Conservation (phyloP, 64 coral and sea anemone species). For the Stichodactyla helianthus region DNA sequence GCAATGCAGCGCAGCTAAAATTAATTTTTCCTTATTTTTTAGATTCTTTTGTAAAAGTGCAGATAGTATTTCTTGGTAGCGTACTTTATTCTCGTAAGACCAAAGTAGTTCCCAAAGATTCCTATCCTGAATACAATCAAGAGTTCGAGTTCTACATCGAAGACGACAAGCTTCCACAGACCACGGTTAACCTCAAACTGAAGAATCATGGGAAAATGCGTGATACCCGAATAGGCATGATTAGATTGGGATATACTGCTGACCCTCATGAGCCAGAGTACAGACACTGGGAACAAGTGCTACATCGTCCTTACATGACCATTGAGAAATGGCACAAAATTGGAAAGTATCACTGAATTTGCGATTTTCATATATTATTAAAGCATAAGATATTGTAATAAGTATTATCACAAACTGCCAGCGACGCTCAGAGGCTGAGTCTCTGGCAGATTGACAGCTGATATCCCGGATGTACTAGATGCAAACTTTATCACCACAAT, state of each 20-base stretch:
- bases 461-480: background rate
- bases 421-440: background rate
- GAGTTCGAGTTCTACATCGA: slow-evolving; percentile 56
- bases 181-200: slow-evolving; percentile 59
- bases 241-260: slow-evolving; percentile 60
- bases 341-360: slow-evolving; percentile 13
- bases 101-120: slow-evolving; percentile 53
- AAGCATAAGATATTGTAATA: background rate
- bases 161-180: slow-evolving; percentile 69
- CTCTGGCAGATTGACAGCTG: background rate
- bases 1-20: background rate
- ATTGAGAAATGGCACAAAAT: slow-evolving; percentile 64
- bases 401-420: background rate
- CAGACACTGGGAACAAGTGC: slow-evolving; percentile 82
- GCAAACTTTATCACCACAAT: background rate
- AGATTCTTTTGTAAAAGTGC: slow-evolving; percentile 85
- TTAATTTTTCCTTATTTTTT: background rate
- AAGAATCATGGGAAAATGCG: slow-evolving; percentile 62
- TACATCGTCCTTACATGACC: slow-evolving; percentile 71
- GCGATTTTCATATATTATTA: background rate
- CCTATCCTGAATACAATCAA: slow-evolving; percentile 60
- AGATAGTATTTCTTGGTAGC: slow-evolving; percentile 40
- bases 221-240: slow-evolving; percentile 53
- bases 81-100: slow-evolving; percentile 47
- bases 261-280: slow-evolving; percentile 69